phyloP scores from a whole-genome alignment of 2,797 vertebrate species.

The Uromys caudimaculatus region DNA sequence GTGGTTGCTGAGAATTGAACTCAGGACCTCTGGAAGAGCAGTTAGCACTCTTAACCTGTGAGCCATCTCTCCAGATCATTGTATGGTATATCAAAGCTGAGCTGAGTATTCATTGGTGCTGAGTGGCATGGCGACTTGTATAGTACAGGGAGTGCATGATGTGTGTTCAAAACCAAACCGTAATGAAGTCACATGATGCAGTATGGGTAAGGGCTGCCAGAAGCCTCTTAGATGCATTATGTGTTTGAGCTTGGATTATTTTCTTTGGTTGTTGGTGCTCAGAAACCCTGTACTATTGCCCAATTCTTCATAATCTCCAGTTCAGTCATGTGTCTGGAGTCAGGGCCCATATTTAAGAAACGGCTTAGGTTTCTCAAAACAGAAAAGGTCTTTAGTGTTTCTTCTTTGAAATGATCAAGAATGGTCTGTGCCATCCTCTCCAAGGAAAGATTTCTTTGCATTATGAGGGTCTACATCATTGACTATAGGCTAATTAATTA shows the following conservation, averaged over 20 bases:
- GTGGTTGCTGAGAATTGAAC: not conserved
- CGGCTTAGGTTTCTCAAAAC: not conserved
- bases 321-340: not conserved
- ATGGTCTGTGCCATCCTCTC: not conserved
- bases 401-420: not conserved
- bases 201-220: not conserved
- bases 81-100: not conserved
- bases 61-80: not conserved
- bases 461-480: not conserved
- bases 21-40: not conserved
- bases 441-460: not conserved
- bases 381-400: not conserved
- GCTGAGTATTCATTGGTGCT: not conserved
- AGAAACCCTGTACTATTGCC: not conserved
- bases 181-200: not conserved
- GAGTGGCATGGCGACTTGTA: no score
- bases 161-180: not conserved
- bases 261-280: not conserved
- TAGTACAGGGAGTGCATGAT: no score
- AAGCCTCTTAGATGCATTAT: not conserved
- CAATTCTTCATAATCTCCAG: not conserved
- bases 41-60: not conserved
- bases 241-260: not conserved
- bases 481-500: not conserved
- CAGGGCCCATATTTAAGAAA: not conserved